phyloP scores from a whole-genome alignment of 2,888 invertebrate species.

The Sclerodermus sp. region DNA sequence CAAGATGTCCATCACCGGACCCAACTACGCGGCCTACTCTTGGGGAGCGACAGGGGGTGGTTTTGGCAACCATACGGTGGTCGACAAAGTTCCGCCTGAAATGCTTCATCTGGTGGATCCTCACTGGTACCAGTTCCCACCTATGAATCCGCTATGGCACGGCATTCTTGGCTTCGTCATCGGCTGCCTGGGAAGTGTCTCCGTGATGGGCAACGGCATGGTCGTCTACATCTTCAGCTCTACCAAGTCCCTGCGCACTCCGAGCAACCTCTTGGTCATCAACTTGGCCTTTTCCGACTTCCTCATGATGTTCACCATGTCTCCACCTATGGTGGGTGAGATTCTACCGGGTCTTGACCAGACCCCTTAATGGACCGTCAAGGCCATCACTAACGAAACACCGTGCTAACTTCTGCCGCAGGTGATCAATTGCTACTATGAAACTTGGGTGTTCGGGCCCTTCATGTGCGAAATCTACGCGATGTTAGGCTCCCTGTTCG shows the following conservation, averaged over 20 bases:
- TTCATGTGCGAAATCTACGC: slow-evolving; percentile 87
- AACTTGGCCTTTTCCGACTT: slow-evolving; percentile 92
- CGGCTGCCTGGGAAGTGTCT: slow-evolving; percentile 71
- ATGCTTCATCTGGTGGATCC: slow-evolving; percentile 77
- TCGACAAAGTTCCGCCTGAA: slow-evolving; percentile 74
- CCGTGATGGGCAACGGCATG: slow-evolving; percentile 72
- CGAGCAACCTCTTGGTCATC: slow-evolving; percentile 87
- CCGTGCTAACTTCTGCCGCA: not conserved
- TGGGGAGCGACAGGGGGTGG: slow-evolving; percentile 53
- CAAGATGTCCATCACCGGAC: slow-evolving; percentile 57
- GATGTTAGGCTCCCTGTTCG: slow-evolving; percentile 84
- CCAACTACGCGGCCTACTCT: slow-evolving; percentile 59
- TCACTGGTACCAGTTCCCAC: slow-evolving; percentile 86
- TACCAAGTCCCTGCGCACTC: slow-evolving; percentile 78
- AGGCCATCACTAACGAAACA: not conserved
- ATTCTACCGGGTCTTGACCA: too few relatives aligned
- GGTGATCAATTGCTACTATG: slow-evolving; percentile 82
- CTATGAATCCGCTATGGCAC: slow-evolving; percentile 88
- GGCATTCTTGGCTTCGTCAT: slow-evolving; percentile 79
- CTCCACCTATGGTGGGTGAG: slow-evolving; percentile 69
- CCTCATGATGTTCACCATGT: slow-evolving; percentile 83
- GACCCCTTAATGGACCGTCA: not conserved
- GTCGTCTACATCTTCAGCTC: slow-evolving; percentile 75
- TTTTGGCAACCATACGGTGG: slow-evolving; percentile 73
- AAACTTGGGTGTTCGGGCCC: slow-evolving; percentile 68